Evolutionary conservation across 2,113 vertebrate species (phyloP).

Genomic region (Saccopteryx bilineata): DNA sequence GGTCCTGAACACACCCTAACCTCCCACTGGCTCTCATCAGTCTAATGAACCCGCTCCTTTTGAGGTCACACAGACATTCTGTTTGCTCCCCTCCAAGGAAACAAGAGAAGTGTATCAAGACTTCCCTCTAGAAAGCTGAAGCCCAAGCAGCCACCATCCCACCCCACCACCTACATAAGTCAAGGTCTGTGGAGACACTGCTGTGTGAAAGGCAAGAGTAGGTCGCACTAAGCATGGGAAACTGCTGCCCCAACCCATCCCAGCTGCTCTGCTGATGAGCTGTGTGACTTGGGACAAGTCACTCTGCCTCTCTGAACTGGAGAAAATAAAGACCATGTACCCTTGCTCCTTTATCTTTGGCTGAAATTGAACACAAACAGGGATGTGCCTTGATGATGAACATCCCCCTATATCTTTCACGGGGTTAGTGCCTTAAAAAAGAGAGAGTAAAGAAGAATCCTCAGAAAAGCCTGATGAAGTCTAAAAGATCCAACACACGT

Average conservation of each 20-base stretch:
- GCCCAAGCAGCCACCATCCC: background rate
- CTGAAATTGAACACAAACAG: background rate
- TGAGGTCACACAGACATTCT: background rate
- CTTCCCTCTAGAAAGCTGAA: background rate
- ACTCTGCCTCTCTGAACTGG: background rate
- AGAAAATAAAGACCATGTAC: background rate
- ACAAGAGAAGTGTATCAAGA: background rate
- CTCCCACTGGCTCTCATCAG: background rate
- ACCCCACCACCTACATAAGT: background rate
- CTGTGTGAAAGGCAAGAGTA: background rate
- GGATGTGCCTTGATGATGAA: background rate
- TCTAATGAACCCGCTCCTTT: background rate
- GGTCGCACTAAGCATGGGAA: background rate
- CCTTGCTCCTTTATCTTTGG: background rate
- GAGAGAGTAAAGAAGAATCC: background rate
- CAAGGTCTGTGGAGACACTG: background rate
- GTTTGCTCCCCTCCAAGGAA: background rate
- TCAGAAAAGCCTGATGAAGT: constrained; percentile 17
- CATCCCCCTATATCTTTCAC: background rate
- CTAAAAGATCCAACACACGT: background rate
- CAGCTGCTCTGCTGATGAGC: background rate
- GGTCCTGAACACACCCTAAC: background rate
- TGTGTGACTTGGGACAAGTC: background rate
- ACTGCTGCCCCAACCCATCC: background rate
- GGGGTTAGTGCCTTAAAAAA: background rate